phyloP scores from a whole-genome alignment of 2,113 vertebrate species.

The Anarrhichthys ocellatus region DNA sequence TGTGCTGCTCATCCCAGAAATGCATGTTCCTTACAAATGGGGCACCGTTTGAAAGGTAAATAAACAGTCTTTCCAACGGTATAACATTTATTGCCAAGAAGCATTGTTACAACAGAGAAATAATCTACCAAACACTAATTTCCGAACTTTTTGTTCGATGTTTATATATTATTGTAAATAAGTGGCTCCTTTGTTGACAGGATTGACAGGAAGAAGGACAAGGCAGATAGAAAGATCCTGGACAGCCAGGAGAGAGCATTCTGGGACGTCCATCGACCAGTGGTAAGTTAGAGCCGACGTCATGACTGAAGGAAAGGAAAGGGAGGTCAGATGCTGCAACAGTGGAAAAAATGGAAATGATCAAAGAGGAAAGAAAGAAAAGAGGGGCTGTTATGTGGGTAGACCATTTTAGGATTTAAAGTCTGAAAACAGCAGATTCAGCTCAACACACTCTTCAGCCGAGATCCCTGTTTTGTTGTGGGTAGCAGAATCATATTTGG shows the following conservation, averaged over 20 bases:
- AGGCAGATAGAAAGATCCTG: constrained; percentile 96
- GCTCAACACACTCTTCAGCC: constrained; percentile 9
- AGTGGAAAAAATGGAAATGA: background rate
- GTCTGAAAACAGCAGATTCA: constrained; percentile 20
- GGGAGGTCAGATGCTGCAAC: background rate
- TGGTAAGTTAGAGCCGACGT: constrained; percentile 84
- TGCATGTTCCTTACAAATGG: too few species aligned
- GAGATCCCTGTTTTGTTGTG: constrained; percentile 26
- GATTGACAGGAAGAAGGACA: constrained; percentile 97
- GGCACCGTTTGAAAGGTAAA: too few species aligned
- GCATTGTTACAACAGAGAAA: too few species aligned
- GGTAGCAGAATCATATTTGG: constrained; percentile 41
- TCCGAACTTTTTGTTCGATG: too few species aligned
- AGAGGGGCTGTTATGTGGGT: background rate
- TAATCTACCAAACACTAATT: too few species aligned
- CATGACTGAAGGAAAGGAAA: background rate
- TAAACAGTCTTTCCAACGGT: too few species aligned
- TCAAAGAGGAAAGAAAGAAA: background rate
- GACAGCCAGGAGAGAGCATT: constrained; percentile 98
- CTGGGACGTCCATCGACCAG: constrained; percentile 97
- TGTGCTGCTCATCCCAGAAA: too few species aligned
- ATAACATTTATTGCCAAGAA: too few species aligned
- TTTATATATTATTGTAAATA: background rate
- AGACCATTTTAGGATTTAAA: constrained; percentile 15
- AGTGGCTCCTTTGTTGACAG: constrained; percentile 73